phyloP scores from a whole-genome alignment of 2,888 invertebrate genomes.

The Sinodicranocentrus sp. region DNA sequence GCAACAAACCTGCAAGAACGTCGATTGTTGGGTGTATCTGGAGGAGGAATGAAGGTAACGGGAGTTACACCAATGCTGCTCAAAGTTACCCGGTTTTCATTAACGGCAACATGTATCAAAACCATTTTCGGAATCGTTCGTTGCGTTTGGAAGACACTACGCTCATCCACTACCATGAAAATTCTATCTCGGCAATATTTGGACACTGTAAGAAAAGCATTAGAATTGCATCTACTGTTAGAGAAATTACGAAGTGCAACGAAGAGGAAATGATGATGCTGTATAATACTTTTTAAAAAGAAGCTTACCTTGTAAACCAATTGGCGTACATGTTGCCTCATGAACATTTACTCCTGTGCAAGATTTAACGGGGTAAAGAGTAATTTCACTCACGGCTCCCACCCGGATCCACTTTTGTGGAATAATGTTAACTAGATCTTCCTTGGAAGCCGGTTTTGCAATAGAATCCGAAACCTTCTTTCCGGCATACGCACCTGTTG shows the following conservation, averaged over 20 bases:
- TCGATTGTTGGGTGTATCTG: constrained; percentile 52
- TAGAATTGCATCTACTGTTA: constrained; percentile 11
- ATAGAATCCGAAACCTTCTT: constrained; percentile 20
- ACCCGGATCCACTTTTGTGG: constrained; percentile 75
- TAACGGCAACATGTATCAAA: constrained; percentile 68
- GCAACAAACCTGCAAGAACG: constrained; percentile 55
- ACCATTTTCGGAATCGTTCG: constrained; percentile 73
- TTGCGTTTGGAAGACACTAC: constrained; percentile 73
- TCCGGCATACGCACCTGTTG: constrained; percentile 66
- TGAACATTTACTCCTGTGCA: constrained; percentile 70
- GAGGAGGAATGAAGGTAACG: constrained; percentile 72
- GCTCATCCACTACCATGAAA: constrained; percentile 73
- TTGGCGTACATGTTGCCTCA: constrained; percentile 69
- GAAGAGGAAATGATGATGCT: too few species aligned
- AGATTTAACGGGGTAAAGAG: constrained; percentile 75
- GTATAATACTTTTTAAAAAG: too few species aligned
- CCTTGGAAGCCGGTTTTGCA: background rate
- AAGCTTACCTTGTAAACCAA: constrained; percentile 72
- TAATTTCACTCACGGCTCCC: constrained; percentile 73
- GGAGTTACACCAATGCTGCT: constrained; percentile 64
- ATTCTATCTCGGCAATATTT: constrained; percentile 71
- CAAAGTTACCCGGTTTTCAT: constrained; percentile 72
- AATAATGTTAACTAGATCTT: background rate
- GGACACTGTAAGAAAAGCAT: constrained; percentile 38
- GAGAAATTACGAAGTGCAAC: background rate